These are phyloP conservation scores for Chaetoderma sp. DNA, from an alignment of 2,888 invertebrate species.

Conservation along the genomic window DNA sequence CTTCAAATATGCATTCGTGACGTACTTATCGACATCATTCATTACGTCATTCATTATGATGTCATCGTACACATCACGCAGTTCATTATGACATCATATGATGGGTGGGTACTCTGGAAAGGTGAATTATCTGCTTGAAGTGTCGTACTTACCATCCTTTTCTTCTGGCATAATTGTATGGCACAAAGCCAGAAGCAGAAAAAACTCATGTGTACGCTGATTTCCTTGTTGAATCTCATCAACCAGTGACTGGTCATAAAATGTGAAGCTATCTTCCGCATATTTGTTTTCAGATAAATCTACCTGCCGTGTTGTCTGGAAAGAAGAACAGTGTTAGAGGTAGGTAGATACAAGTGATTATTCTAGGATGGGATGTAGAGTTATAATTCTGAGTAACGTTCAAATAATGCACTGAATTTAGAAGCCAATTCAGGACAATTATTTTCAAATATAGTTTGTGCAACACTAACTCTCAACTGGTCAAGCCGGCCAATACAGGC, in stretches of 20 bases:
- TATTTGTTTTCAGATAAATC: conserved; percentile 96
- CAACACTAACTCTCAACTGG: too few relatives aligned
- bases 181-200: conserved; percentile 92
- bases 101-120: too few relatives aligned
- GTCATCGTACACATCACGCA: too few relatives aligned
- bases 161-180: conserved; percentile 99
- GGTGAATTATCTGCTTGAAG: neutral
- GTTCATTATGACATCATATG: too few relatives aligned
- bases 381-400: neutral
- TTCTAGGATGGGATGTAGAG: neutral
- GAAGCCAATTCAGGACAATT: too few relatives aligned
- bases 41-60: too few relatives aligned
- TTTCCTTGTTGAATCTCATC: conserved; percentile 84
- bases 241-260: conserved; percentile 88
- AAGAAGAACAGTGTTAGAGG: conserved; percentile 14
- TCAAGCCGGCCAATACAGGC: too few relatives aligned
- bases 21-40: too few relatives aligned
- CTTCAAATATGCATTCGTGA: too few relatives aligned
- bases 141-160: conserved; percentile 75
- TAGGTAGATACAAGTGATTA: neutral
- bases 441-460: too few relatives aligned
- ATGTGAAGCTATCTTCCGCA: conserved; percentile 91
- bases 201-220: conserved; percentile 85
- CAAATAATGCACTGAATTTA: neutral
- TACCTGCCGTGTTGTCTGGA: conserved; percentile 81